Base-by-base conservation (phyloP, 2,797 vertebrate species). In the Nyctibius grandis region DNA sequence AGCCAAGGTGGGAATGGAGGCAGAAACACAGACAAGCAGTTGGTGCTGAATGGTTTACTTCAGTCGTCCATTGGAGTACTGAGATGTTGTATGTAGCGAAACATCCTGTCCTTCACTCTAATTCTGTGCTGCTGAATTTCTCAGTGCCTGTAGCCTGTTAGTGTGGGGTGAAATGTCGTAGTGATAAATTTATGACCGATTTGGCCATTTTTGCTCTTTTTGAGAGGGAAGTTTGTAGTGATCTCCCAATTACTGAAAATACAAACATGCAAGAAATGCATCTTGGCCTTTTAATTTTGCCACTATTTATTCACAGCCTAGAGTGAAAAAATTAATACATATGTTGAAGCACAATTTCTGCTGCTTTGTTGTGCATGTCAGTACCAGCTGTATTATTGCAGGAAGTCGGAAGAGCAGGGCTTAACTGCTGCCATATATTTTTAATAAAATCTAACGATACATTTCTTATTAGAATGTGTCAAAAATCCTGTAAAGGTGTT, bases 61-160 rank as follows among this genome's bases (percentile, higher is more conserved):
- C 4, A 25, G n/a, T 4, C 21, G 53, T 33, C 29, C 53, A 9
- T 13, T 26, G 5, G 29, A 50, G 54, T 28, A 5, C 31, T 2
- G 15, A n/a, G 74, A 1, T 42, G 47, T 14, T 28, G 8, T 9
- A n/a, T 12, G 31, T 12, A 60, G 22, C 0, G 2, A n/a, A 33
- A 5, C 31, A 10, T 34, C 31, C 6, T 59, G 67, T 29, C 26
- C 21, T 29, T 40, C 42, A 3, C 14, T 29, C 8, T 26, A 6
- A 6, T 21, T 22, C 50, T 48, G 5, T 26, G 26, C 33, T 42
- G 31, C 38, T 53, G 19, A 19, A 18, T 47, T 50, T 60, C 36
- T 61, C 36, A 7, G 12, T 68, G 36, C 40, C 36, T 31, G 16
- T 7, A 45, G 54, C 31, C 42, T 31, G 1, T 29, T 28, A 22